Evolutionary conservation across 2,797 vertebrate genomes (phyloP), one percentile per base, ranked within the genome.

Genomic region (Molossus alvarezi): DNA sequence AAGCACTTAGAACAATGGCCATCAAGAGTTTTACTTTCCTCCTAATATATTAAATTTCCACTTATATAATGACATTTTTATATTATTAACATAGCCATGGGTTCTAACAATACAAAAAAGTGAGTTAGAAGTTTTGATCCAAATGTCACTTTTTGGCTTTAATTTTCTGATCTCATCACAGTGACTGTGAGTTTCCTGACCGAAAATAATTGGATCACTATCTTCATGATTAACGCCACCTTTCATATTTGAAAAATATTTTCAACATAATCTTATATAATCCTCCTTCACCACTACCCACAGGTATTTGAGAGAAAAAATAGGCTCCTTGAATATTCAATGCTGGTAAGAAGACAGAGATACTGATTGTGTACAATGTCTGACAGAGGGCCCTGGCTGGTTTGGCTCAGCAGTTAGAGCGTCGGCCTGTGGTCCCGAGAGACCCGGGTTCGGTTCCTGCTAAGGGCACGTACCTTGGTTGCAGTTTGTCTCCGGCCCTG

Each of bases 1-100:
- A 81, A 71, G 20, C 9, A 83, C 29, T 94, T 81, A 75, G 4
- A 48, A 48, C n/a, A 21, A 0, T 48, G 33, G 1, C 14, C 20
- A 58, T 73, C 6, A 37, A 77, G 6, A 69, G 57, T 71, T 87
- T 86, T 55, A 55, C 0, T 77, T 57, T 87, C 77, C 13, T 45
- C 64, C n/a, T 67, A 69, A 93, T 33, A n/a, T n/a, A 91, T 33
- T 17, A 53, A 92, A 27, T 84, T 97, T 29, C 25, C 12, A 37
- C 69, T 84, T 80, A 29, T 18, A 75, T 11, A 37, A 69, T 77
- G 7, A 51, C 9, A 86, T 71, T 71, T 55, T 88, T 55, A 33
- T 72, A 33, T 72, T 76, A 72, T 73, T 86, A 71, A 25, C 2
- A 37, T 23, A 81, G n/a, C 3, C 83, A 53, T 1, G 65, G 37